Conservation (phyloP, 2,113 vertebrate genomes). For the Choloepus hoffmanni region DNA sequence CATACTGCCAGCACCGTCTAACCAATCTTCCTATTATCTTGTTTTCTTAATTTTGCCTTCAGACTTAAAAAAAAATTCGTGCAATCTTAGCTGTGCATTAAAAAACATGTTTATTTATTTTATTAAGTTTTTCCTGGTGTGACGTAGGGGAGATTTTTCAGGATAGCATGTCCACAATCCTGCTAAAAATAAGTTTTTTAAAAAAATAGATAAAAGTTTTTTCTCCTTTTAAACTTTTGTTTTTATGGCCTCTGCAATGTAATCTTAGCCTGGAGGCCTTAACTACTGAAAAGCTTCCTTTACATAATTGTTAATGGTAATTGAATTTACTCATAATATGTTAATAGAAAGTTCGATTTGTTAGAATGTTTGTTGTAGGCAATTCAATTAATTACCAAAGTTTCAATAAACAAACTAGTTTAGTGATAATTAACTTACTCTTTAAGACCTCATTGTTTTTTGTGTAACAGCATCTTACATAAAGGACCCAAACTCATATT, state of each 20-base stretch:
- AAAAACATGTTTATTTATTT: neutral
- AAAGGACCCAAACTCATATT: neutral
- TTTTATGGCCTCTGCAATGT: constrained; percentile 22
- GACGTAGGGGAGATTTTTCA: neutral
- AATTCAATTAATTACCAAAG: constrained; percentile 70
- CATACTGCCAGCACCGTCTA: neutral
- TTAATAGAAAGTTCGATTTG: constrained; percentile 57
- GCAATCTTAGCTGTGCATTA: neutral
- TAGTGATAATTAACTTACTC: constrained; percentile 46
- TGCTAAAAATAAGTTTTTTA: neutral
- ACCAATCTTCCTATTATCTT: neutral
- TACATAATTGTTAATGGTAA: constrained; percentile 55
- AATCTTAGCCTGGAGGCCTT: constrained; percentile 51
- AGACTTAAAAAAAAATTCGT: neutral
- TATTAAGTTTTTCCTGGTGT: neutral
- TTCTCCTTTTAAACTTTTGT: neutral
- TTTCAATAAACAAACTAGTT: constrained; percentile 51
- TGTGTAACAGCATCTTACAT: neutral
- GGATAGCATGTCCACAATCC: neutral
- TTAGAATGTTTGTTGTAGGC: constrained; percentile 53
- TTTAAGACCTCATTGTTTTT: constrained; percentile 44
- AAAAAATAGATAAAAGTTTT: neutral
- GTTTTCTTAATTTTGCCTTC: neutral
- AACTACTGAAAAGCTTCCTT: constrained; percentile 44
- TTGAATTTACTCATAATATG: constrained; percentile 54